phyloP scores from a whole-genome alignment of 2,797 vertebrate species.

The Miichthys miiuy region DNA sequence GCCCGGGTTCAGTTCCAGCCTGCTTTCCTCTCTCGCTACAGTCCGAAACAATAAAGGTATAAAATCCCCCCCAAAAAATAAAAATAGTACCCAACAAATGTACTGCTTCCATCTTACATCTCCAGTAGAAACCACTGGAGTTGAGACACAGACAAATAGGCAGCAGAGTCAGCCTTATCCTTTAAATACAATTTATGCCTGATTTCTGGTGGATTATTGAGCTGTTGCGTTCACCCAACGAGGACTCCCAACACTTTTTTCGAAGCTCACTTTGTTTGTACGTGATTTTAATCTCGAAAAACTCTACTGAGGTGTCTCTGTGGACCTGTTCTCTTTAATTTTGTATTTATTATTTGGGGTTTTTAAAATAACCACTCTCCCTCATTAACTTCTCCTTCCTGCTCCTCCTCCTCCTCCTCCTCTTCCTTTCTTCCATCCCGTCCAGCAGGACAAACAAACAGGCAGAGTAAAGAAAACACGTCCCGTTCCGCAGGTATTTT shows the following conservation, averaged over 20 bases:
- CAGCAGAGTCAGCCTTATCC: background rate
- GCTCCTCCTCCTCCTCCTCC: slow-evolving; percentile 33
- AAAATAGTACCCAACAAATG: background rate
- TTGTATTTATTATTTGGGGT: slow-evolving; percentile 16
- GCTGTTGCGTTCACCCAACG: too few species aligned
- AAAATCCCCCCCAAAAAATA: too few species aligned
- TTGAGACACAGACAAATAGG: background rate
- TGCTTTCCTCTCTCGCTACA: too few species aligned
- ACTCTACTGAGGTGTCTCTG: slow-evolving; percentile 2
- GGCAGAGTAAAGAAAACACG: slow-evolving; percentile 90
- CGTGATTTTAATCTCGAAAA: background rate
- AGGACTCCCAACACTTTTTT: too few species aligned
- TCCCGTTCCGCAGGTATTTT: slow-evolving; percentile 92
- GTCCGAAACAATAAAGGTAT: too few species aligned
- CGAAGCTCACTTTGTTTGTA: background rate
- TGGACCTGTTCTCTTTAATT: slow-evolving; percentile 20
- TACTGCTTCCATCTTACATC: background rate
- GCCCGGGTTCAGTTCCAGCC: too few species aligned
- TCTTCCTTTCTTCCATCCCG: slow-evolving; percentile 59
- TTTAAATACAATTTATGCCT: too few species aligned
- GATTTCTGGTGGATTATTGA: too few species aligned
- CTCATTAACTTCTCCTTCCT: slow-evolving; percentile 58
- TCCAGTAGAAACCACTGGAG: background rate
- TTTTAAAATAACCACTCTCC: slow-evolving; percentile 38
- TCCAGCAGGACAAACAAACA: slow-evolving; percentile 94